phyloP scores from a whole-genome alignment of 30 jellyfish, hydroid and myxozoan genomes.

The Morbakka virulenta region DNA sequence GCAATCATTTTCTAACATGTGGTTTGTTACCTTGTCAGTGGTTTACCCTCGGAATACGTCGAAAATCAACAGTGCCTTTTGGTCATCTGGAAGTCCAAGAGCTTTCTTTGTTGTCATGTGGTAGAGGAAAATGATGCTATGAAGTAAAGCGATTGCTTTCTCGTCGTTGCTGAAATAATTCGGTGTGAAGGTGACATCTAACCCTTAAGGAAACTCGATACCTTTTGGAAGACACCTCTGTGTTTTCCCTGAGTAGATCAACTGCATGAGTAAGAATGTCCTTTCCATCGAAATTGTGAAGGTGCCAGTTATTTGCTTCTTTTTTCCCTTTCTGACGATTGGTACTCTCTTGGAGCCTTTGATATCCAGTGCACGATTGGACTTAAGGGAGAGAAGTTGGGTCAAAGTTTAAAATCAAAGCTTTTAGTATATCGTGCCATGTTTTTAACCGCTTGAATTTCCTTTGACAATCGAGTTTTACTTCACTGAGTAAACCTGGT shows the following conservation, averaged over 20 bases:
- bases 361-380: no score
- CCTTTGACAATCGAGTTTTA: conserved; percentile 37
- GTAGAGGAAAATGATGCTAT: conserved; percentile 1
- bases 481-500: conserved; percentile 45
- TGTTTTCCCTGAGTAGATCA: conserved; percentile 19
- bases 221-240: conserved; percentile 22
- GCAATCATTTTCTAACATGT: conserved; percentile 21
- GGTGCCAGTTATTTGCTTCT: conserved; percentile 27
- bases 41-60: conserved; percentile 39
- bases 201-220: conserved; percentile 5
- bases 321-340: conserved; percentile 26
- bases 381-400: conserved; percentile 24
- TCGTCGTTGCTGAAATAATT: conserved; percentile 50
- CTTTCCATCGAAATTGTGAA: neutral
- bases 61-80: conserved; percentile 27
- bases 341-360: no score
- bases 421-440: conserved; percentile 46
- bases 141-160: conserved; percentile 6
- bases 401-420: conserved; percentile 27
- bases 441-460: conserved; percentile 34
- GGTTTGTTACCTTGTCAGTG: conserved; percentile 6
- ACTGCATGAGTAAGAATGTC: conserved; percentile 7
- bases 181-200: conserved; percentile 15
- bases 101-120: neutral
- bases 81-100: conserved; percentile 2